Evolutionary conservation across 2,888 invertebrate genomes (phyloP), one percentile per base, ranked within the genome.

Genomic region (Aspidapion aeneum): DNA sequence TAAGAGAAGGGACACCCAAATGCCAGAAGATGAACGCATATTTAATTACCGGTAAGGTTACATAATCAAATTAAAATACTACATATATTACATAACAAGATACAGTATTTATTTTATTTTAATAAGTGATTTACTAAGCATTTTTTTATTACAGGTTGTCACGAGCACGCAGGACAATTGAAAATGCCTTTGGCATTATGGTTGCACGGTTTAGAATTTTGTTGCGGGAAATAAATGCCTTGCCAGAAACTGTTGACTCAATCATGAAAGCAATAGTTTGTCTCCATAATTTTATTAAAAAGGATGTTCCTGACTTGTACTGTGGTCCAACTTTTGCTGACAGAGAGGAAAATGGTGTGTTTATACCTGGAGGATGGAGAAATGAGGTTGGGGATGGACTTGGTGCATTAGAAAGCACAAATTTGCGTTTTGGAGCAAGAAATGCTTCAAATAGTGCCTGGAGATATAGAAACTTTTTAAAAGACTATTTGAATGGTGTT

Each of bases 231-330:
- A 56, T 56, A 5, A 56, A 56, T 56, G 56, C 56, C 19, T 7
- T 17, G 16, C 56, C 56, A 20, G 56, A 19, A 56, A 56, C 18
- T 12, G 56, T 56, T 3, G 56, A 56, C 18, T 16, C 18, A 17
- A 56, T 56, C 9, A n/a, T 56, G 9, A 56, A 56, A n/a, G 56
- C 56, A 3, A 56, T 21, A 17, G 56, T 21, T 7, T 12, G 56
- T 56, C 56, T 56, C 5, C 56, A 56, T 18, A 56, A 56, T 56
- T 56, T 12, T 56, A 56, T 56, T 19, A 56, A 19, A n/a, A 18
- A 20, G 18, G 20, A 56, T 18, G n/a, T 18, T 20, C 7, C 18
- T 52, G 52, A 52, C 5, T 9, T 52, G 17, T 52, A 52, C 19
- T 52, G 52, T 19, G 52, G 52, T 19, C 52, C 17, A 18, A n/a